phyloP scores from a whole-genome alignment of 2,797 vertebrate genomes.

The Rhinichthys osculus region DNA sequence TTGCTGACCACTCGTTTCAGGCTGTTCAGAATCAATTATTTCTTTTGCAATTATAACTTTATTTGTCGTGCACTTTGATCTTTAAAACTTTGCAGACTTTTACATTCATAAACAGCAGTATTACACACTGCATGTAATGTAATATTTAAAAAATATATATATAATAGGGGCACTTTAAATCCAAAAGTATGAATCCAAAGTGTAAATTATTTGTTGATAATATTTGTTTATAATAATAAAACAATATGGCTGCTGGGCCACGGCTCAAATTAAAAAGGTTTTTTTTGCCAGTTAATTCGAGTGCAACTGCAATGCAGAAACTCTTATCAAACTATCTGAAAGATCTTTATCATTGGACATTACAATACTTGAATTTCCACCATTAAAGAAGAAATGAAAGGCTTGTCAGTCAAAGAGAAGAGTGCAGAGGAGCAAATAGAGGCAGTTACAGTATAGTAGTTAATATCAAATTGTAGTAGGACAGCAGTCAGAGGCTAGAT shows the following conservation, averaged over 20 bases:
- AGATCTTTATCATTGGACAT: constrained; percentile 3
- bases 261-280: neutral
- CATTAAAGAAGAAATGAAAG: constrained; percentile 40
- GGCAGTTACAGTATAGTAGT: neutral
- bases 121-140: neutral
- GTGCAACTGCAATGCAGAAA: neutral
- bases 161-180: too few relatives aligned
- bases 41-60: neutral
- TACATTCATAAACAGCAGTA: neutral
- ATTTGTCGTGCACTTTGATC: neutral
- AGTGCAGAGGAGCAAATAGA: neutral
- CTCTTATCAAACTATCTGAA: neutral
- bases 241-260: neutral
- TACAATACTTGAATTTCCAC: constrained; percentile 34
- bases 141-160: too few relatives aligned
- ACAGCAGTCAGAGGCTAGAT: neutral
- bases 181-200: too few relatives aligned
- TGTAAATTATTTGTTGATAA: too few relatives aligned
- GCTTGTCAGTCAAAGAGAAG: constrained; percentile 42
- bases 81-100: neutral
- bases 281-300: neutral
- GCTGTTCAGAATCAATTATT: neutral
- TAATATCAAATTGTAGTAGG: neutral
- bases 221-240: too few relatives aligned
- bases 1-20: neutral